Percentiles rank a stretch among this genome's conserved stretches.
Conservation (phyloP, 2,113 vertebrate species). For the Lonchura striata region DNA sequence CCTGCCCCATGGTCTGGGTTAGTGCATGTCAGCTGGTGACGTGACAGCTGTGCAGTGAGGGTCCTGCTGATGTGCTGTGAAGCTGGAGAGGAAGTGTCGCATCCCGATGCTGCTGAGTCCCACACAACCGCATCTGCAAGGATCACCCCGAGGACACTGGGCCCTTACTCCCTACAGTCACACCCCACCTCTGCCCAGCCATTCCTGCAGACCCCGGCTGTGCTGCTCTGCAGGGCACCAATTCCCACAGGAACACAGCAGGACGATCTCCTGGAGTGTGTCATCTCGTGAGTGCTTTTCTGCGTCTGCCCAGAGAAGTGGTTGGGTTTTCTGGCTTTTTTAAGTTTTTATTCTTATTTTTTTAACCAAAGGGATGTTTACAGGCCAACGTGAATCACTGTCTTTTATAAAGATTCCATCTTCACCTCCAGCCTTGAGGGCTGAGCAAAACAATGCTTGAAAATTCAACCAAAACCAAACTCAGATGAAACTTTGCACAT, state of each 20-base stretch:
- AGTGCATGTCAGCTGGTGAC: conserved; percentile 6
- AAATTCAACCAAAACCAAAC: conserved; percentile 82
- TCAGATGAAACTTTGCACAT: conserved; percentile 91
- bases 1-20: conserved; percentile 23
- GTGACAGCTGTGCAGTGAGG: neutral
- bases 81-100: neutral
- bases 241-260: neutral
- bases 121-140: neutral
- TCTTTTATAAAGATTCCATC: conserved; percentile 94
- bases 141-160: neutral
- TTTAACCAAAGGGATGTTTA: conserved; percentile 80
- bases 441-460: conserved; percentile 85
- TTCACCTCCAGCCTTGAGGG: conserved; percentile 77
- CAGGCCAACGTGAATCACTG: conserved; percentile 82
- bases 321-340: conserved; percentile 59
- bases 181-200: neutral
- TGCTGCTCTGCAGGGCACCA: neutral
- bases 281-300: neutral
- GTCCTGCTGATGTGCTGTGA: neutral
- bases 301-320: conserved; percentile 51
- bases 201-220: neutral
- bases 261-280: conserved; percentile 44
- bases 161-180: neutral
- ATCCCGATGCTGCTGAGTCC: neutral
- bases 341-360: conserved; percentile 34